Conservation (phyloP, 2,888 invertebrate genomes). For the Isoperla grammatica region DNA sequence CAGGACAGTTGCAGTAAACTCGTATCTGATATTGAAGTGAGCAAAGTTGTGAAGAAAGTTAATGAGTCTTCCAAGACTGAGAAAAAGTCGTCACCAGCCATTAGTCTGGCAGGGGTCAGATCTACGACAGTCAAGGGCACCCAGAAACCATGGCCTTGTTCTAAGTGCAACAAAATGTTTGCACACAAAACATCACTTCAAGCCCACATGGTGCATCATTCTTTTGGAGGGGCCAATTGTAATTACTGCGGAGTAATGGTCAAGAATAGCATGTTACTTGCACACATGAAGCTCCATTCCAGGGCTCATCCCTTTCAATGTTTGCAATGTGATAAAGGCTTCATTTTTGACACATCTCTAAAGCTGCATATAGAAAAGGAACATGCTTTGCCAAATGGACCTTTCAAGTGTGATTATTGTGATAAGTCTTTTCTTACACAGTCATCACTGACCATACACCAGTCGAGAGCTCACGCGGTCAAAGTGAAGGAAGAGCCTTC, state of each 20-base stretch:
- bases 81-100: too few relatives aligned
- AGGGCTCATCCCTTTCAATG: constrained; percentile 20
- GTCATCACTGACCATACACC: not conserved
- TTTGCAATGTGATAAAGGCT: constrained; percentile 15
- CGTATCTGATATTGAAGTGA: too few relatives aligned
- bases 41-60: too few relatives aligned
- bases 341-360: constrained; percentile 19
- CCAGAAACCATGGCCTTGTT: not conserved
- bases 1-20: too few relatives aligned
- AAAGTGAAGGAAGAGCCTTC: too few relatives aligned
- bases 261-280: constrained; percentile 19
- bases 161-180: not conserved
- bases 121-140: too few relatives aligned
- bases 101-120: too few relatives aligned
- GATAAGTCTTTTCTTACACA: not conserved
- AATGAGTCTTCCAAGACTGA: not conserved
- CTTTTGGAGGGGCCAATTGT: constrained; percentile 16
- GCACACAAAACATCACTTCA: constrained; percentile 18
- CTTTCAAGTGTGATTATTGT: not conserved
- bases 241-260: constrained; percentile 17
- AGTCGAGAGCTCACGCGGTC: too few relatives aligned
- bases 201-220: constrained; percentile 22
- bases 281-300: constrained; percentile 19
- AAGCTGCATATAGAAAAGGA: constrained; percentile 20
- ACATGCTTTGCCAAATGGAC: not conserved